phyloP scores from a whole-genome alignment of 2,888 invertebrate genomes.

The Anagyrus pseudococci region DNA sequence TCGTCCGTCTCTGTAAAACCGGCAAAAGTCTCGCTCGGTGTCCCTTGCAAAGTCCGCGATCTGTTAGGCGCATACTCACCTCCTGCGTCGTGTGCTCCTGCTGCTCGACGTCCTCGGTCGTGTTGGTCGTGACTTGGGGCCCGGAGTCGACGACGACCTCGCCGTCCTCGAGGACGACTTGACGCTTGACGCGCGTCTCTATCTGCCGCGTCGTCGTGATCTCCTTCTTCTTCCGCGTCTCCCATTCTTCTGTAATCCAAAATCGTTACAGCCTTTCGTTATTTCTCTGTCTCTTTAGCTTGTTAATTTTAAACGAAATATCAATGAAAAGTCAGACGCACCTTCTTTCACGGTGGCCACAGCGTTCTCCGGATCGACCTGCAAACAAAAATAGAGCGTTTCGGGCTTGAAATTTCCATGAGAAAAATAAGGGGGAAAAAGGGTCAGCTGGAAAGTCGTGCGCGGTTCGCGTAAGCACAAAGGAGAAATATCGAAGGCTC shows the following conservation, averaged over 20 bases:
- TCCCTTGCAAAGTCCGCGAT: too few species aligned
- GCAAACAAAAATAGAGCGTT: too few species aligned
- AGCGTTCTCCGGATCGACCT: conserved; percentile 79
- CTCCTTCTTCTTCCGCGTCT: conserved; percentile 88
- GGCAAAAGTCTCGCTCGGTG: too few species aligned
- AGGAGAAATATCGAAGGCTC: too few species aligned
- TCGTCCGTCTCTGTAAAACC: conserved; percentile 63
- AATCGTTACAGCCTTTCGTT: too few species aligned
- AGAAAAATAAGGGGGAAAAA: too few species aligned
- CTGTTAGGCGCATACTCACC: too few species aligned
- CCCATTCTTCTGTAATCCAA: conserved; percentile 88
- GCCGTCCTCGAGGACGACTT: conserved; percentile 89
- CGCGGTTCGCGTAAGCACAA: too few species aligned
- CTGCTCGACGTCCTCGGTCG: conserved; percentile 89
- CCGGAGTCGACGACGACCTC: conserved; percentile 89
- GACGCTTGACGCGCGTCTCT: conserved; percentile 87
- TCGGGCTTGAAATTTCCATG: too few species aligned
- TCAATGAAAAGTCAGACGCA: conserved; percentile 49
- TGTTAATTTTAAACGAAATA: too few species aligned
- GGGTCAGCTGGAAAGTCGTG: too few species aligned
- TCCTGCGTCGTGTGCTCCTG: conserved; percentile 89
- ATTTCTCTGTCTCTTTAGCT: too few species aligned
- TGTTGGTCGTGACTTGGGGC: conserved; percentile 88
- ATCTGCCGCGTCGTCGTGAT: conserved; percentile 90
- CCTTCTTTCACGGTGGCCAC: conserved; percentile 90